Evolutionary conservation across 2,797 vertebrate species (phyloP).

Genomic region (Sus cebifrons): DNA sequence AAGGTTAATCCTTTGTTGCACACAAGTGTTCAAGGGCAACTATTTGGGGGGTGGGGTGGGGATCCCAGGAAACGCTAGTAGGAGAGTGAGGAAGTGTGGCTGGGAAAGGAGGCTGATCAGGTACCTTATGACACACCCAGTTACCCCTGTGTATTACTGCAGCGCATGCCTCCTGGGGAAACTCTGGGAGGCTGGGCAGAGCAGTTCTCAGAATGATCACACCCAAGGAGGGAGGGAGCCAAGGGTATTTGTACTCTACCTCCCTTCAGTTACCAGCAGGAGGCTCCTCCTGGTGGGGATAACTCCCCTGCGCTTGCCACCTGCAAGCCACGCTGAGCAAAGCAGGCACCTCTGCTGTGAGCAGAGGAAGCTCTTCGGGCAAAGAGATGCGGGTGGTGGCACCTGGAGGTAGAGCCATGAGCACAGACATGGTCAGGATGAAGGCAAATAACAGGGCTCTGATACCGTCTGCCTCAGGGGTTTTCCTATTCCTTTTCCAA

Average conservation of each 20-base stretch:
- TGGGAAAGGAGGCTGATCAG: rapidly evolving
- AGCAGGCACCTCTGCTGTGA: neutral
- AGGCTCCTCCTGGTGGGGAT: neutral
- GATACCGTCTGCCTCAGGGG: neutral
- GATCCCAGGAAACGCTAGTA: neutral
- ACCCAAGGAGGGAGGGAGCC: neutral
- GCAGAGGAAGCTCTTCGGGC: neutral
- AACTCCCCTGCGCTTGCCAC: neutral
- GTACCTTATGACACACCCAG: neutral
- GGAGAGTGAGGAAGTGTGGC: neutral
- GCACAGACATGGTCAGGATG: neutral
- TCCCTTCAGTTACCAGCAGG: no score
- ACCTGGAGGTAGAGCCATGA: rapidly evolving
- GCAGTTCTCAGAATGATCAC: neutral
- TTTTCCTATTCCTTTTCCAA: neutral
- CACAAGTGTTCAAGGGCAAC: neutral
- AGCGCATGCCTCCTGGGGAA: neutral
- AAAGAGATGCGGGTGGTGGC: neutral
- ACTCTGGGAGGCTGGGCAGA: neutral
- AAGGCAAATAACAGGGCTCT: neutral
- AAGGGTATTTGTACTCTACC: rapidly evolving
- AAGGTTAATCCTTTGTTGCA: neutral
- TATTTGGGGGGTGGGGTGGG: neutral
- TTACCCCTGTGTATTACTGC: rapidly evolving
- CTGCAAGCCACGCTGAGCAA: neutral